Base-by-base conservation (phyloP, 2,113 vertebrate genomes). In the Bettongia penicillata region DNA sequence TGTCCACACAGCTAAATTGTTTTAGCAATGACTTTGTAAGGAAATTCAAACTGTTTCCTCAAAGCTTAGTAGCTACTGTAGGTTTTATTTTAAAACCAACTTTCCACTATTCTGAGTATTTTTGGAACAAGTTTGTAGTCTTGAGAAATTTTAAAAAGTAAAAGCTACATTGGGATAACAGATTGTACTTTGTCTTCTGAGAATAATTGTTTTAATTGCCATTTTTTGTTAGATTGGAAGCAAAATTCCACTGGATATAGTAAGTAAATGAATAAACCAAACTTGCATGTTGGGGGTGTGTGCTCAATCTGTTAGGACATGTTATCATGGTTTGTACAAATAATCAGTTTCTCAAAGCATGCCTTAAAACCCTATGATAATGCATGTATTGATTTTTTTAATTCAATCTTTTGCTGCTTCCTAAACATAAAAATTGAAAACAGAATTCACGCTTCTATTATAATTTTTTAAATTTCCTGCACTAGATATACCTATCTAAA, bases 191-290 rank as follows among this genome's bases (percentile, higher is more conserved):
- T 89, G 1, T 94, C 94, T 89, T 94, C 49, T 90, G 90, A 93
- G 89, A 93, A 92, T 92, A 91, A 47, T 96, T 97, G 77, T 97
- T 94, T 94, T 97, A 90, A 97, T 94, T 97, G 94, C 96, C 94
- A 43, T 98, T 98, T 98, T 84, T 98, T 96, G 94, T 97, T 96
- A 98, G 95, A 98, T 98, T 95, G 94, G 97, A 98, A 98, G 96
- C 97, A 98, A 98, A 98, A 97, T 96, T 96, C 97, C 96, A 93
- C 95, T 97, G 97, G 95, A 98, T 94, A 96, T 96, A 97, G 95
- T 97, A 93, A 98, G 97, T 98, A 98, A 97, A 95, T 90, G 52
- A 96, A 93, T 43, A 93, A 94, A 96, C 94, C 89, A 95, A 8
- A 10, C 51, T 49, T 96, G 96, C 94, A 95, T 97, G 96, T 93